A percentile compares a stretch with the other conserved stretches of the same genome.
These are phyloP conservation scores for Chondrosia reniformis DNA, from an alignment of 37 sponge, comb jelly and placozoan genomes.

Conservation along the genomic window DNA sequence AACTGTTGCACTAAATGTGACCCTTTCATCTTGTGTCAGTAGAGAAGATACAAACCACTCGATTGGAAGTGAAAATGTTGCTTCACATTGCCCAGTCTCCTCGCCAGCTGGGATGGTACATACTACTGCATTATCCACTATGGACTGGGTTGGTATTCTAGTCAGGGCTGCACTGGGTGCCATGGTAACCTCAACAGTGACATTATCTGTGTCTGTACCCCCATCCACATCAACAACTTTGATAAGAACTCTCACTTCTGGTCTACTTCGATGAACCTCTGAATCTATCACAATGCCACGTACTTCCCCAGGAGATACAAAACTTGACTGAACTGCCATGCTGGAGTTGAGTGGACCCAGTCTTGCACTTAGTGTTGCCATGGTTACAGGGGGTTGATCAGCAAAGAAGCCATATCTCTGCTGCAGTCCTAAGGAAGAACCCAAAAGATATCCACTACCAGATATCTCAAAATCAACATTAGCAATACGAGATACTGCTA, in stretches of 20 bases:
- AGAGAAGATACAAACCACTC: conserved; percentile 33
- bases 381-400: neutral
- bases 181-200: neutral
- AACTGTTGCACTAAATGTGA: conserved; percentile 16
- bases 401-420: conserved; percentile 42
- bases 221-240: conserved; percentile 41
- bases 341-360: conserved; percentile 18
- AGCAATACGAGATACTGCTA: conserved; percentile 5
- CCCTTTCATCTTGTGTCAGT: neutral
- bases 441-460: conserved; percentile 46
- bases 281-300: conserved; percentile 38
- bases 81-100: conserved; percentile 37
- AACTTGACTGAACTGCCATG: neutral
- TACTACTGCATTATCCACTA: conserved; percentile 19
- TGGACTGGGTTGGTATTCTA: neutral
- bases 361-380: conserved; percentile 18
- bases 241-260: conserved; percentile 40
- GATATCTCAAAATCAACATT: conserved; percentile 27
- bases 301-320: conserved; percentile 16
- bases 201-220: conserved; percentile 22
- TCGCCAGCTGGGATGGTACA: conserved; percentile 5
- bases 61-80: conserved; percentile 30
- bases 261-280: conserved; percentile 34
- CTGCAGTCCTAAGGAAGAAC: conserved; percentile 5
- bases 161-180: neutral